Conservation (phyloP, 2,113 vertebrate species). For the Lampris megalopsis region DNA sequence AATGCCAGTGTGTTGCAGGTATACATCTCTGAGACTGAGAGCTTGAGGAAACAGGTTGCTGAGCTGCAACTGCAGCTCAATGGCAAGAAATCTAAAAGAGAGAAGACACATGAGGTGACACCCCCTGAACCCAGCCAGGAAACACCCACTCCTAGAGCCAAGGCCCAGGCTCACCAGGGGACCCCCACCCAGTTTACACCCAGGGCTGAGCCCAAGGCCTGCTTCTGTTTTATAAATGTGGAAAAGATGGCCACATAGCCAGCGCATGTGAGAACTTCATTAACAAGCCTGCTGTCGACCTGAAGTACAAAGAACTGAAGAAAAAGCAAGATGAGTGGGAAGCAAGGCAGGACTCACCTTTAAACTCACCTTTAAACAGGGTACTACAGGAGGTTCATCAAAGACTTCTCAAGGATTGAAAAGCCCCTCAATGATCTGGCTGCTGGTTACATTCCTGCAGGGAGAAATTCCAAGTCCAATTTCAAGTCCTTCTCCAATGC, state of each 20-base stretch:
- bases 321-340: constrained; percentile 1
- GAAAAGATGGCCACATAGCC: constrained; percentile 21
- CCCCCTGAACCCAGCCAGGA: no score
- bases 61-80: no score
- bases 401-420: constrained; percentile 2
- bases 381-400: background rate
- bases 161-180: background rate
- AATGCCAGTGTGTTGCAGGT: no score
- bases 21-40: no score
- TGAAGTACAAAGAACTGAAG: constrained; percentile 15
- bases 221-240: constrained; percentile 32
- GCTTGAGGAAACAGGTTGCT: no score
- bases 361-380: constrained; percentile 12
- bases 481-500: no score
- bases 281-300: constrained; percentile 1
- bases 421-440: no score
- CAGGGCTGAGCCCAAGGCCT: constrained; percentile 11
- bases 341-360: background rate
- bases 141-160: no score
- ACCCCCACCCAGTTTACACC: background rate
- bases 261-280: background rate
- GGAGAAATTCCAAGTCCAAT: no score
- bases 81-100: no score
- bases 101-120: no score
- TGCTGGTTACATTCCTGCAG: no score